Base-by-base conservation (phyloP, 2,113 vertebrate genomes). In the Onychostruthus taczanowskii region DNA sequence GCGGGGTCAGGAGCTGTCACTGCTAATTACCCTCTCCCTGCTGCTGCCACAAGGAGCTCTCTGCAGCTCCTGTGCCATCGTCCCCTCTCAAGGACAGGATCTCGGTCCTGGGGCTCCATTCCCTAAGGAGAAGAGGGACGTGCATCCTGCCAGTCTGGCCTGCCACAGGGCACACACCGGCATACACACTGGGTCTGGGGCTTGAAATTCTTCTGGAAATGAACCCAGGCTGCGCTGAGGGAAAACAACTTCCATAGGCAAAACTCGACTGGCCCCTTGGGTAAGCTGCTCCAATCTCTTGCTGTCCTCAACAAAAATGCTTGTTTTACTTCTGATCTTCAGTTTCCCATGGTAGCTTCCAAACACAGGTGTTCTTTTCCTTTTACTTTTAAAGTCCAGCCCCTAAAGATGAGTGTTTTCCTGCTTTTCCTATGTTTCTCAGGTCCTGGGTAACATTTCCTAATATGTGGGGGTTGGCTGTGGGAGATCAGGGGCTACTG, bases 101-200 rank as follows among this genome's bases (percentile, higher is more conserved):
- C 56, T 44, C 4, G 0, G 17, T 24, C 76, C 67, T 8, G 10
- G 46, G 13, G 30, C 8, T 47, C 27, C 27, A 6, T 19, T 50
- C 43, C 50, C 15, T 7, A 2, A 37, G 64, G 53, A 59, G 33
- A 28, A 33, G 30, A 7, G 18, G 26, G 7, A 31, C 49, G 18
- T 8, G 2, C 31, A 3, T 23, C 33, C 5, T 19, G 20, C 67
- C 44, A 2, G 17, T 2, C 62, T 50, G 56, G 43, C 10, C 44
- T 43, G 58, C 47, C 4, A 1, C 47, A 31, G 75, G 43, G 30
- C 26, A 4, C 47, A 19, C 62, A 13, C 20, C 0, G 0, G 23
- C 24, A 53, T n/a, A n/a, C n/a, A n/a, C 37, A 5, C 4, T 2
- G 1, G 0, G 16, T 37, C 0, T 20, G 55, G 10, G 2, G 3